Conservation (phyloP, 2,797 vertebrate genomes). For the Labeo calbasu region DNA sequence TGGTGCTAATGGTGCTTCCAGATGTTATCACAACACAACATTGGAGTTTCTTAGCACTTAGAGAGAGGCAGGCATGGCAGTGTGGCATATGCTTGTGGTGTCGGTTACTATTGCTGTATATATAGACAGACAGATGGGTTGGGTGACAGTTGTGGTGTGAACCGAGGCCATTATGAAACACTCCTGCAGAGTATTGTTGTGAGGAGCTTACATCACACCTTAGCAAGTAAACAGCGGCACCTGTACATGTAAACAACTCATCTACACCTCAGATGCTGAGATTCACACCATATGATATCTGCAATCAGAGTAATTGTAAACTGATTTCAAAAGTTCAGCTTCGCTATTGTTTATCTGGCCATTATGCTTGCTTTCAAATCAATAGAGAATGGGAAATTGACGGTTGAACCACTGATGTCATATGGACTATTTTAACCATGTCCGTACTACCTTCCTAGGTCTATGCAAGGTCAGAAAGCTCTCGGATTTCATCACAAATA, state of each 20-base stretch:
- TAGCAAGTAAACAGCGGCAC: conserved; percentile 47
- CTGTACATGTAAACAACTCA: conserved; percentile 43
- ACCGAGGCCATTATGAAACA: conserved; percentile 59
- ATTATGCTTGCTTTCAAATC: too few species aligned
- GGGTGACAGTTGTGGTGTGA: conserved; percentile 46
- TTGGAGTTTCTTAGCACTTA: background rate
- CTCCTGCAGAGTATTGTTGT: conserved; percentile 49
- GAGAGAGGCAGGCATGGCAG: background rate
- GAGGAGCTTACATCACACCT: conserved; percentile 50
- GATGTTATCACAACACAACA: background rate
- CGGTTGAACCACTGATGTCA: too few species aligned
- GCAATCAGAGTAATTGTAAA: background rate
- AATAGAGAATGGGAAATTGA: too few species aligned
- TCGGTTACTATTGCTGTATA: conserved; percentile 9
- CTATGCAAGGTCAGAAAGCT: too few species aligned
- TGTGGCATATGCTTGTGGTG: background rate
- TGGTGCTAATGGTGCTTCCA: conserved; percentile 6
- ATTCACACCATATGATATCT: background rate
- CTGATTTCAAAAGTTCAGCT: background rate
- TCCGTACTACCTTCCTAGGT: too few species aligned
- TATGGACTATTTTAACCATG: too few species aligned
- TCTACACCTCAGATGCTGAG: conserved; percentile 15
- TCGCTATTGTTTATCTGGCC: background rate
- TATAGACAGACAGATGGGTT: conserved; percentile 26
- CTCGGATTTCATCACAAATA: too few species aligned